Percentiles rank a stretch among this genome's conserved stretches.
Conservation (phyloP, 1,140 invertebrate genomes). For the Bombus waltoni region DNA sequence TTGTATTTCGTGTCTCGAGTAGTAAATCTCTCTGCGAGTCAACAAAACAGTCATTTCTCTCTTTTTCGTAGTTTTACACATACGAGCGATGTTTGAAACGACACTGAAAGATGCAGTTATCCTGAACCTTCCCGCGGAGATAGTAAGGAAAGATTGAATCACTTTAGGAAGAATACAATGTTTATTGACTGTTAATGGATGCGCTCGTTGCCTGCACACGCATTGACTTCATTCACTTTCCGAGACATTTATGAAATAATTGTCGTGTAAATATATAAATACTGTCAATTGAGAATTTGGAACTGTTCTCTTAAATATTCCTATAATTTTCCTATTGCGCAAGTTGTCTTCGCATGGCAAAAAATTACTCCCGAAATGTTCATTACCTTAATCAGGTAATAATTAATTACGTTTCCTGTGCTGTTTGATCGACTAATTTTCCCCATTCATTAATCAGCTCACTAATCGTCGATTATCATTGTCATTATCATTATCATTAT, state of each 20-base stretch:
- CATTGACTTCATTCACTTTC: not conserved
- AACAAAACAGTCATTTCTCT: conserved; percentile 10
- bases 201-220: not conserved
- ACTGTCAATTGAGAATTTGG: too few species aligned
- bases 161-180: not conserved
- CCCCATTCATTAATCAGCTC: conserved; percentile 20
- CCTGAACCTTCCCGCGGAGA: not conserved
- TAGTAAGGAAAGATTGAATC: not conserved
- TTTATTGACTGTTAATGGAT: conserved; percentile 12
- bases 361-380: too few species aligned
- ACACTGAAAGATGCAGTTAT: not conserved
- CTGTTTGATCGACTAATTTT: conserved; percentile 45
- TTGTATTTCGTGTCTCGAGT: conserved; percentile 69
- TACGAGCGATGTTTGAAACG: not conserved
- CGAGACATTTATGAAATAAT: too few species aligned
- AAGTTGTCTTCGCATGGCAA: too few species aligned
- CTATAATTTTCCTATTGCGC: too few species aligned
- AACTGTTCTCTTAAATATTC: too few species aligned
- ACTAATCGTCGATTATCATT: conserved; percentile 40
- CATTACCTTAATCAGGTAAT: conserved; percentile 5
- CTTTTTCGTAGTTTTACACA: conserved; percentile 14
- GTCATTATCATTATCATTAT: too few species aligned
- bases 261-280: too few species aligned
- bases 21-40: conserved; percentile 51
- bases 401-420: conserved; percentile 57